A percentile compares a stretch with the other conserved stretches of the same genome.
phyloP scores from a whole-genome alignment of 2,797 vertebrate genomes.

The Bryconaethiops microstoma region DNA sequence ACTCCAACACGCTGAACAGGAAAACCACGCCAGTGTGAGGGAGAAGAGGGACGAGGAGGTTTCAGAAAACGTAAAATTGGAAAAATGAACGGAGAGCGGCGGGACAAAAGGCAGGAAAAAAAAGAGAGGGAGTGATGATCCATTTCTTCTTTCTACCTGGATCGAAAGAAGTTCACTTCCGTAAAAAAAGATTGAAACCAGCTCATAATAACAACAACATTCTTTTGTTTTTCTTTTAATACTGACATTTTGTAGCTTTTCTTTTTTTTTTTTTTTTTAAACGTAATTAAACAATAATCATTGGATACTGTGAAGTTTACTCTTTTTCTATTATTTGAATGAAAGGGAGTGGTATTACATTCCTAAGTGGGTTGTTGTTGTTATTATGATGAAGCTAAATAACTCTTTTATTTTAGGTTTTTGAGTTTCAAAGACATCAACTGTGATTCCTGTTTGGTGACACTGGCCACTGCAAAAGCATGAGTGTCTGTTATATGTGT shows the following conservation, averaged over 20 bases:
- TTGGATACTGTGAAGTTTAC: slow-evolving; percentile 70
- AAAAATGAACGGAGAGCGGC: neutral
- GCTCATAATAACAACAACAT: slow-evolving; percentile 79
- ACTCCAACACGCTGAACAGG: slow-evolving; percentile 93
- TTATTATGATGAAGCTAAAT: slow-evolving; percentile 78
- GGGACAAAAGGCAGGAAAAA: slow-evolving; percentile 22
- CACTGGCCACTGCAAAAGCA: slow-evolving; percentile 73
- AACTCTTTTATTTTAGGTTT: slow-evolving; percentile 67
- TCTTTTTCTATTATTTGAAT: slow-evolving; percentile 64
- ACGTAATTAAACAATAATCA: slow-evolving; percentile 76
- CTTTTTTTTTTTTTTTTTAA: slow-evolving; percentile 77
- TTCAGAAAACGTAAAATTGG: neutral
- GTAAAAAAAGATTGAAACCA: slow-evolving; percentile 61
- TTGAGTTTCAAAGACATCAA: slow-evolving; percentile 73
- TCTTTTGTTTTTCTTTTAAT: slow-evolving; percentile 50
- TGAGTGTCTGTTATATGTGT: slow-evolving; percentile 73
- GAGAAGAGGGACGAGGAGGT: neutral
- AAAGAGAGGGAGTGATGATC: slow-evolving; percentile 42
- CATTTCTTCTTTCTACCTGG: slow-evolving; percentile 69
- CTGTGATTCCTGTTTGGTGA: slow-evolving; percentile 78
- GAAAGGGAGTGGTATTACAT: slow-evolving; percentile 54
- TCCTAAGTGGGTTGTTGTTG: slow-evolving; percentile 68
- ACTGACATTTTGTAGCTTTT: slow-evolving; percentile 49
- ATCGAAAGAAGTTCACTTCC: slow-evolving; percentile 60
- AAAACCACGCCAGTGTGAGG: slow-evolving; percentile 88